phyloP scores from a whole-genome alignment of 2,113 vertebrate species.

The Neotoma lepida region DNA sequence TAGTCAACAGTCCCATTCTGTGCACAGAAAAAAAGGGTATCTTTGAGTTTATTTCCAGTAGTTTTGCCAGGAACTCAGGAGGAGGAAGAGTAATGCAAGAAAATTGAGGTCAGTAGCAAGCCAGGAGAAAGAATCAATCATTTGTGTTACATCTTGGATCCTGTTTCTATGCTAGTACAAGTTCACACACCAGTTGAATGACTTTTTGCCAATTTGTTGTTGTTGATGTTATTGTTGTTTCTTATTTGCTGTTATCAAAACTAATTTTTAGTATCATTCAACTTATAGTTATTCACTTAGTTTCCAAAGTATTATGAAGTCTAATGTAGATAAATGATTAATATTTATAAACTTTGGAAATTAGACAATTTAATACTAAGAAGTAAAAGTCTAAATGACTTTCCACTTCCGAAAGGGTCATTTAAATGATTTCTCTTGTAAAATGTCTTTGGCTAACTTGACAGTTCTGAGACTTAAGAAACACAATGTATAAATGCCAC shows the following conservation, averaged over 20 bases:
- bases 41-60: not conserved
- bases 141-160: not conserved
- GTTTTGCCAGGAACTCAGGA: not conserved
- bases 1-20: not conserved
- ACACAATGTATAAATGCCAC: not conserved
- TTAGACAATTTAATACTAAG: not conserved
- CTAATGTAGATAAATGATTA: not conserved
- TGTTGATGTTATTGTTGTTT: not conserved
- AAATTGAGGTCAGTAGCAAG: not conserved
- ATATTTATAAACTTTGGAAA: not conserved
- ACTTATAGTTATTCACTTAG: not conserved
- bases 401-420: not conserved
- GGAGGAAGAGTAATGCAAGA: not conserved
- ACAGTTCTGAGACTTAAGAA: not conserved
- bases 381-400: not conserved
- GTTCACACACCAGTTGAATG: not conserved
- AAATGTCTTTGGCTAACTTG: not conserved
- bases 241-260: not conserved
- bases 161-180: not conserved
- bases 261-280: not conserved
- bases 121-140: not conserved
- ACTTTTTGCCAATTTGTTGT: not conserved
- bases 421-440: not conserved
- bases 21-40: not conserved
- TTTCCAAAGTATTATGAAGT: conserved; percentile 21